Base-by-base conservation (phyloP, 2,888 invertebrate genomes). In the Gymnoscelis rufifasciata region DNA sequence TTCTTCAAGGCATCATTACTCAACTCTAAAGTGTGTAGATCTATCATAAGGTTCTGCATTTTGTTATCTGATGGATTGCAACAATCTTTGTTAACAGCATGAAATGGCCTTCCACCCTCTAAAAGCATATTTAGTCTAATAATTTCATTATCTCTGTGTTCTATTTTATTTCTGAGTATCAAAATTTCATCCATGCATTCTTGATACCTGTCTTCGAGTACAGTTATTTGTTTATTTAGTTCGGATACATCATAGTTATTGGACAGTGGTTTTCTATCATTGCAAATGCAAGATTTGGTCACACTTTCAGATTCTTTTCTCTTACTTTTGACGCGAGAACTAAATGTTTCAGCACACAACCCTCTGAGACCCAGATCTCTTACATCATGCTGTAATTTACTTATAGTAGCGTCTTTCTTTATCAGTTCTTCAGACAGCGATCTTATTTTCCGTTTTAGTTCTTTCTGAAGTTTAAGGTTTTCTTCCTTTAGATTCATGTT, bases 91-190 rank as follows among this genome's bases (percentile, higher is more conserved):
- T 82, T 90, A 27, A 93, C 71, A 1, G 92, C 92, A 38, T 83
- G 73, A 7, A 91, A 65, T 0, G 94, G 92, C 53, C 94, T 89
- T 1, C 94, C 94, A 37, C 93, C 93, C 70, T 92, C 90, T n/a
- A 94, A 74, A 68, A 94, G 78, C 51, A 90, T 90, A 64, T 90
- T 92, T 10, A 95, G 74, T 31, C 94, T 88, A 24, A 89, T 72
- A 59, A 95, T 93, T 87, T 95, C 95, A 65, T 90, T 90, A 59
- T 94, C 93, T 65, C 91, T 87, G 55, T 88, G 81, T 57, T 83
- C 80, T 43, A 89, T 66, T 73, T 88, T 81, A 53, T 58, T 72
- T 75, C 82, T 74, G 7, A 84, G 64, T 37, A 87, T 52, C 28
- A 62, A 47, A 42, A 87, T 76, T 65, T 88, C 82, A 71, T 89